Percentiles rank a stretch among this genome's conserved stretches.
Evolutionary conservation across 2,888 invertebrate genomes (phyloP).

Genomic region (Onchidella celtica): DNA sequence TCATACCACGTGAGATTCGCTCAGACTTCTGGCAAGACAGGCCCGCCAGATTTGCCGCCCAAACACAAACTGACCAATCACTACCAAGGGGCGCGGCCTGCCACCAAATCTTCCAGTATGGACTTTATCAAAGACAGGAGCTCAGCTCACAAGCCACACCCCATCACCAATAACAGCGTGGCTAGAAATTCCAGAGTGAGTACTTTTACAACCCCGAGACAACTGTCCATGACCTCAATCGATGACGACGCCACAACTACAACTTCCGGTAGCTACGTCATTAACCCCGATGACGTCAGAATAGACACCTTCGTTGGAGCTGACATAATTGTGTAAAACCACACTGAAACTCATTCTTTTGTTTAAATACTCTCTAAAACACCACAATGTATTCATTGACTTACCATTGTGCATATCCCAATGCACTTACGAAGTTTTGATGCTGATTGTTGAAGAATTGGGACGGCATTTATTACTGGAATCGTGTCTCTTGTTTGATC

Average conservation of each 20-base stretch:
- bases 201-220: slow-evolving; percentile 29
- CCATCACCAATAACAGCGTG: slow-evolving; percentile 18
- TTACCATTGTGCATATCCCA: too few relatives aligned
- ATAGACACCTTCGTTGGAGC: slow-evolving; percentile 53
- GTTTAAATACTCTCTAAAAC: too few relatives aligned
- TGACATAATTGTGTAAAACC: slow-evolving; percentile 55
- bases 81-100: slow-evolving; percentile 9
- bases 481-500: too few relatives aligned
- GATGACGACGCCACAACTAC: slow-evolving; percentile 71
- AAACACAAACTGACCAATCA: not conserved
- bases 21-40: not conserved
- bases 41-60: slow-evolving; percentile 12
- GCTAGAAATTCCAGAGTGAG: not conserved
- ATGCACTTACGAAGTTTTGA: too few relatives aligned
- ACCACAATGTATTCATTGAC: too few relatives aligned
- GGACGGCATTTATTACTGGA: too few relatives aligned
- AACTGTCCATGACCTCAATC: slow-evolving; percentile 55
- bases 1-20: slow-evolving; percentile 33
- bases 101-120: not conserved
- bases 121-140: not conserved
- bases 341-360: too few relatives aligned
- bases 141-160: not conserved
- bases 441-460: too few relatives aligned
- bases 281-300: slow-evolving; percentile 64
- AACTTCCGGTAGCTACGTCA: slow-evolving; percentile 71